phyloP scores from a whole-genome alignment of 2,888 invertebrate species.

The Thecophora atra region DNA sequence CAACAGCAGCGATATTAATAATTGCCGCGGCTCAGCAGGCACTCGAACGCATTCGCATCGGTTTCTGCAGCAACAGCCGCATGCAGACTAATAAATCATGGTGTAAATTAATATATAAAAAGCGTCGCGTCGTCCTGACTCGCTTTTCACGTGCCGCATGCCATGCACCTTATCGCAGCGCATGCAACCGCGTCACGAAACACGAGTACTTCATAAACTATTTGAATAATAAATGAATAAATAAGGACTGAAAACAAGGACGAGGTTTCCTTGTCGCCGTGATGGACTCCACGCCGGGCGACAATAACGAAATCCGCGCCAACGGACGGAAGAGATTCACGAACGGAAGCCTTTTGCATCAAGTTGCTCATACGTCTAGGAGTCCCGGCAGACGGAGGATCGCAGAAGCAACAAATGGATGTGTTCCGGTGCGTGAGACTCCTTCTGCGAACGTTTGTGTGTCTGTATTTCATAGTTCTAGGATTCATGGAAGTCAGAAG shows the following conservation, averaged over 20 bases:
- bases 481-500: too few species aligned
- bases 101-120: conserved; percentile 53
- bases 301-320: too few species aligned
- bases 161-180: conserved; percentile 37
- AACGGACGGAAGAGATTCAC: too few species aligned
- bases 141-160: conserved; percentile 27
- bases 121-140: conserved; percentile 39
- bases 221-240: conserved; percentile 10
- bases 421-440: too few species aligned
- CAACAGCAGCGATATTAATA: conserved; percentile 13
- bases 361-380: conserved; percentile 11
- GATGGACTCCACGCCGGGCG: background rate
- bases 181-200: conserved; percentile 5
- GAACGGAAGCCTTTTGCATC: background rate
- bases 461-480: too few species aligned
- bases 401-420: too few species aligned
- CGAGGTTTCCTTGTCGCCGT: background rate
- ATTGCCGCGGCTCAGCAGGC: conserved; percentile 6
- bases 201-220: conserved; percentile 1
- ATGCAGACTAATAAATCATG: conserved; percentile 50
- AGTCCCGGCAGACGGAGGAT: background rate
- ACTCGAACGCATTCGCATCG: background rate
- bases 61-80: background rate
- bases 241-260: background rate
- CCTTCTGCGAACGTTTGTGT: too few species aligned